phyloP scores from a whole-genome alignment of 2,113 vertebrate species.

The Anguilla japonica region DNA sequence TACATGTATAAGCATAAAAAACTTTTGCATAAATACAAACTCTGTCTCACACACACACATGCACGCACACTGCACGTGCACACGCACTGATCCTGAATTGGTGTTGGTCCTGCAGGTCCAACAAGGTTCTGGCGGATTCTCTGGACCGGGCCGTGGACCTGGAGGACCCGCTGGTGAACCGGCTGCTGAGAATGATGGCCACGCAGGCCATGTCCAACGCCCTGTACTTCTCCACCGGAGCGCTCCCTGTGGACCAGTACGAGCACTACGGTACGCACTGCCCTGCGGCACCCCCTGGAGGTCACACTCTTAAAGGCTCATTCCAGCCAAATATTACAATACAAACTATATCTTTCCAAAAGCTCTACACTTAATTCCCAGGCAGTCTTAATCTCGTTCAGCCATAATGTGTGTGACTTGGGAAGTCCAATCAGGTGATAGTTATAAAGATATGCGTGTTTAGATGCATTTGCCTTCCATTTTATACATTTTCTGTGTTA shows the following conservation, averaged over 20 bases:
- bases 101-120: conserved; percentile 72
- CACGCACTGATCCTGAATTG: background rate
- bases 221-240: conserved; percentile 86
- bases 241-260: conserved; percentile 74
- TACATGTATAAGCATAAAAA: background rate
- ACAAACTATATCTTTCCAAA: too few species aligned
- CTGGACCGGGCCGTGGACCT: conserved; percentile 84
- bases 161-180: conserved; percentile 81
- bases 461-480: too few species aligned
- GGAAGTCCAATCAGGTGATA: too few species aligned
- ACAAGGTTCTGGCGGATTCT: conserved; percentile 88
- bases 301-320: too few species aligned
- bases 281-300: background rate
- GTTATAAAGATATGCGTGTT: too few species aligned
- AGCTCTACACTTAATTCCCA: too few species aligned
- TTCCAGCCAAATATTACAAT: too few species aligned
- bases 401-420: too few species aligned
- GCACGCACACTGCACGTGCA: too few species aligned
- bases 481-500: too few species aligned
- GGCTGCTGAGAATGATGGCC: conserved; percentile 86
- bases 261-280: conserved; percentile 81
- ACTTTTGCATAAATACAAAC: background rate
- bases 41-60: background rate
- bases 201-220: conserved; percentile 94
- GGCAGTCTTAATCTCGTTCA: too few species aligned